Evolutionary conservation across 1,140 invertebrate genomes (phyloP).

Genomic region (Euglossa dilemma): DNA sequence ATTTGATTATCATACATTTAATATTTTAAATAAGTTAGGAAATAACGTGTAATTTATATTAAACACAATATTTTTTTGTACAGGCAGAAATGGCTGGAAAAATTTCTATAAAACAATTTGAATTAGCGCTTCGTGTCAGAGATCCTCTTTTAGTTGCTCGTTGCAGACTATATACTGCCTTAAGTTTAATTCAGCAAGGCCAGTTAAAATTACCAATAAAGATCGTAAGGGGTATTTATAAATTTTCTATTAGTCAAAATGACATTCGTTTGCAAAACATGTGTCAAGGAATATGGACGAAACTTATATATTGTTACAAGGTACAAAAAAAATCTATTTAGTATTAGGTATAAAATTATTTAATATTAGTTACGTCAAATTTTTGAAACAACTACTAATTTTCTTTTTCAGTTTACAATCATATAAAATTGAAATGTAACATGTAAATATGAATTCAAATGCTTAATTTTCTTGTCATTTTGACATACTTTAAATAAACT

Average conservation of each 20-base stretch:
- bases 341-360: background rate
- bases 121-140: constrained; percentile 89
- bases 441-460: background rate
- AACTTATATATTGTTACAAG: constrained; percentile 86
- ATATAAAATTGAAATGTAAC: background rate
- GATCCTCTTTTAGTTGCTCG: constrained; percentile 90
- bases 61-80: constrained; percentile 54
- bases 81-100: constrained; percentile 93
- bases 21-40: constrained; percentile 8
- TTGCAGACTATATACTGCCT: constrained; percentile 92
- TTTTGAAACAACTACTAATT: constrained; percentile 20
- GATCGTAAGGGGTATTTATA: constrained; percentile 87
- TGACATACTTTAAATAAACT: background rate
- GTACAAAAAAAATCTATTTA: constrained; percentile 61
- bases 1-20: background rate
- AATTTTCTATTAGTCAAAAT: constrained; percentile 82
- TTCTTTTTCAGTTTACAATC: background rate
- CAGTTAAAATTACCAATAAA: constrained; percentile 85
- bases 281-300: constrained; percentile 93
- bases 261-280: constrained; percentile 88
- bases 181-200: constrained; percentile 93
- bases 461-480: background rate
- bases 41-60: background rate
- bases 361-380: constrained; percentile 2
- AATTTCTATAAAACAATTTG: constrained; percentile 92